Conservation (phyloP, 1,140 invertebrate species). For the Dufourea novaeangliae region DNA sequence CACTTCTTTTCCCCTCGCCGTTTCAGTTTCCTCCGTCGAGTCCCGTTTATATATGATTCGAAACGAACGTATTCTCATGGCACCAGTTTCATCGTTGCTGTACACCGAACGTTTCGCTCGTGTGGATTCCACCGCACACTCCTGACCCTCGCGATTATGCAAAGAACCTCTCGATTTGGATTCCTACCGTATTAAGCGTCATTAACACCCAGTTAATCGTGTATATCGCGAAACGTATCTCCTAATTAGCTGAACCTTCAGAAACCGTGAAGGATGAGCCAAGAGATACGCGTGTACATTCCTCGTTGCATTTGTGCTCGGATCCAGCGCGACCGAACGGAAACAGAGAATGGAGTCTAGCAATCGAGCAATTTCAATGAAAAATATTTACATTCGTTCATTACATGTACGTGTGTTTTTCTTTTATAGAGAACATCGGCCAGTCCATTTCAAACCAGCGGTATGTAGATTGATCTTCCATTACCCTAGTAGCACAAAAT, state of each 20-base stretch:
- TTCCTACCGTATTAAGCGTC: background rate
- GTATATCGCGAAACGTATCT: background rate
- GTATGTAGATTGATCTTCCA: no score
- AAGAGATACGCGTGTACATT: background rate
- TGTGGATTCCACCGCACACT: no score
- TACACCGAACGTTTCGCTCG: no score
- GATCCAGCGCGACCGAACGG: background rate
- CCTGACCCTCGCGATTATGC: no score
- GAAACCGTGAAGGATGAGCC: conserved; percentile 11
- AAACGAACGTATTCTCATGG: background rate
- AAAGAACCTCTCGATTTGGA: background rate
- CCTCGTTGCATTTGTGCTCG: background rate
- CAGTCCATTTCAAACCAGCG: no score
- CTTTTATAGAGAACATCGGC: no score
- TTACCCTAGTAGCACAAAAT: no score
- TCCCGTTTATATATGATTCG: conserved; percentile 8
- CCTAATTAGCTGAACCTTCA: background rate
- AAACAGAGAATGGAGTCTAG: no score
- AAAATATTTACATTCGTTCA: no score
- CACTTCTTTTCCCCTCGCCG: background rate
- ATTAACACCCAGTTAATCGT: conserved; percentile 10
- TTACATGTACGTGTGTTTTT: no score
- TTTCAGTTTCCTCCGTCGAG: conserved; percentile 36
- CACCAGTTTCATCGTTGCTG: no score
- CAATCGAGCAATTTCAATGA: no score